Conservation (phyloP, 2,113 vertebrate species). For the Rousettus leschenaultii region DNA sequence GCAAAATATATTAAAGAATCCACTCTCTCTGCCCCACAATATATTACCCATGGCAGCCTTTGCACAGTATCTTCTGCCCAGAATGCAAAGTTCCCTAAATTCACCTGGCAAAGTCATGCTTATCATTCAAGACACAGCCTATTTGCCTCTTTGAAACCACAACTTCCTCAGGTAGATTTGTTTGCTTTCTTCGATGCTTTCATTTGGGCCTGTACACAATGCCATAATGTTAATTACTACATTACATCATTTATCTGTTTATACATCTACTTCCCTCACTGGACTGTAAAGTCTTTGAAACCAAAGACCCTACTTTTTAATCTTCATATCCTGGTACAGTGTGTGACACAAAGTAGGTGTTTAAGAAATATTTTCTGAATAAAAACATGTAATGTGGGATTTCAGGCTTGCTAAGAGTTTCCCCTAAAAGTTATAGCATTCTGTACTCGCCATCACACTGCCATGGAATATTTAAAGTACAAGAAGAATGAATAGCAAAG, state of each 20-base stretch:
- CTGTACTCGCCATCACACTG: background rate
- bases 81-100: conserved; percentile 14
- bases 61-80: background rate
- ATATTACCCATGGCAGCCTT: background rate
- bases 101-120: background rate
- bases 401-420: background rate
- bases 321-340: background rate
- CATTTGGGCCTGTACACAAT: background rate
- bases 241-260: background rate
- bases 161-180: background rate
- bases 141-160: conserved; percentile 11
- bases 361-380: conserved; percentile 12
- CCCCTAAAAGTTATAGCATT: background rate
- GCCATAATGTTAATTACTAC: background rate
- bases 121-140: conserved; percentile 2
- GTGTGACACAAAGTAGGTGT: background rate
- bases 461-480: conserved; percentile 21
- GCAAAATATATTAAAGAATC: conserved; percentile 1
- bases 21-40: background rate
- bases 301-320: conserved; percentile 21
- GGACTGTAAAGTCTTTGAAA: background rate
- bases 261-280: conserved; percentile 18
- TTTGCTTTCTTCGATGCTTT: conserved; percentile 33
- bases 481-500: conserved; percentile 16
- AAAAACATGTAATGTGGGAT: background rate